Evolutionary conservation across 1,140 invertebrate genomes (phyloP), one percentile per base, ranked within the genome.

Genomic region (Protaetia brevitarsis): DNA sequence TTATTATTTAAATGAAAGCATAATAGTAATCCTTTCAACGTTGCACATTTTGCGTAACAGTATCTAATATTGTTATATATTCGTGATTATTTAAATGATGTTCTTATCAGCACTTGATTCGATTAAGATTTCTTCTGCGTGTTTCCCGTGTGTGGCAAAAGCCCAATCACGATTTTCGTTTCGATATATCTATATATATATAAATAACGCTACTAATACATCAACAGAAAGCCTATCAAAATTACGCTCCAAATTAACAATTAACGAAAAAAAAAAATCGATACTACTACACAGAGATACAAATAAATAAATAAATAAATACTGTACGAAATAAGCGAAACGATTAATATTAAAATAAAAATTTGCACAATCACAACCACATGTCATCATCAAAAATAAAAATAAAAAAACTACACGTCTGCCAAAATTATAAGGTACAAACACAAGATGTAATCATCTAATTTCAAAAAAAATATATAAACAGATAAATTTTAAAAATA

Each of bases 41-140:
- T 59, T 59, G 57, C 30, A 59, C 57, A 59, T 31, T 8, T 19
- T 23, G n/a, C 16, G 1, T 23, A 51, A 51, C 41, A 51, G 41
- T 51, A 51, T 51, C 41, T 51, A 23, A 51, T 23, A 51, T 51
- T 51, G n/a, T n/a, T n/a, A n/a, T n/a, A 34, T n/a, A 34, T n/a
- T 7, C 31, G 31, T n/a, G 31, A 7, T 34, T 71, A n/a, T n/a
- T 51, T 23, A 51, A 51, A 58, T 70, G 69, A 70, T 70, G 71
- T 72, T 72, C 68, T 70, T 70, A 69, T 69, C 71, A 72, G 71
- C 71, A 72, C 69, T 59, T 59, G 29, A 51, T 23, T 51, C 26
- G 10, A 23, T 23, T 13, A 7, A 16, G 19, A 59, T 10, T 59
- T 29, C 30, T 59, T 29, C 11, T 4, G 16, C 16, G 16, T 19